Percentiles rank a stretch among this genome's conserved stretches.
Conservation (phyloP, 2,888 invertebrate genomes). For the Chrysina gloriosa region DNA sequence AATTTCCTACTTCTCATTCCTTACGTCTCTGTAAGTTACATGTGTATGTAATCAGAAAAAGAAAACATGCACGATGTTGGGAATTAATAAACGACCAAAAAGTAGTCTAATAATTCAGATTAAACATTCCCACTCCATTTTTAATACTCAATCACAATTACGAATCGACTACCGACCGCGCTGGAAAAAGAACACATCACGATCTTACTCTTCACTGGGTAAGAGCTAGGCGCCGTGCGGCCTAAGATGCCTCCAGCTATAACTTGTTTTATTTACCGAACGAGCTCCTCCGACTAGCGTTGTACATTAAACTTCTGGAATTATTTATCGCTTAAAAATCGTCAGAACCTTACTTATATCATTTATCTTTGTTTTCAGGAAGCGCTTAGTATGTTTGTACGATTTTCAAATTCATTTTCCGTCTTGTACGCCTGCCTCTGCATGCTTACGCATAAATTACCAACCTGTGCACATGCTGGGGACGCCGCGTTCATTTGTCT, state of each 20-base stretch:
- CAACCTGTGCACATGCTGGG: no score
- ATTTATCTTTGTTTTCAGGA: constrained; percentile 39
- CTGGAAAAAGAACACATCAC: constrained; percentile 45
- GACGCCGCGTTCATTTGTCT: no score
- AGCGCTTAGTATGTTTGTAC: constrained; percentile 25
- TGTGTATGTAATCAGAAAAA: no score
- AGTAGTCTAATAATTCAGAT: no score
- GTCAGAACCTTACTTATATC: constrained; percentile 37
- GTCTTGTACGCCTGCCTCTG: no score
- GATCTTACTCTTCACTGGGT: constrained; percentile 54
- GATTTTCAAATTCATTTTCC: constrained; percentile 37
- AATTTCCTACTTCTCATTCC: no score
- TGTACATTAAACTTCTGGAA: constrained; percentile 50
- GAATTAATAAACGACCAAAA: no score
- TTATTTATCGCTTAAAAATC: constrained; percentile 48
- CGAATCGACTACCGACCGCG: background rate
- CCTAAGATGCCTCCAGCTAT: constrained; percentile 56
- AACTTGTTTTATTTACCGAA: constrained; percentile 47
- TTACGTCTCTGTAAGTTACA: no score
- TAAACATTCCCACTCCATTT: no score
- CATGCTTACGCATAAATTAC: no score
- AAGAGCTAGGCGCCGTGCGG: constrained; percentile 61
- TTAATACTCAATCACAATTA: background rate
- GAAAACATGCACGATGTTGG: no score
- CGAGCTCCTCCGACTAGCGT: background rate